A percentile compares a stretch with the other conserved stretches of the same genome.
Evolutionary conservation across 2,888 invertebrate genomes (phyloP).

Genomic region (Caenorhabditis sinica): DNA sequence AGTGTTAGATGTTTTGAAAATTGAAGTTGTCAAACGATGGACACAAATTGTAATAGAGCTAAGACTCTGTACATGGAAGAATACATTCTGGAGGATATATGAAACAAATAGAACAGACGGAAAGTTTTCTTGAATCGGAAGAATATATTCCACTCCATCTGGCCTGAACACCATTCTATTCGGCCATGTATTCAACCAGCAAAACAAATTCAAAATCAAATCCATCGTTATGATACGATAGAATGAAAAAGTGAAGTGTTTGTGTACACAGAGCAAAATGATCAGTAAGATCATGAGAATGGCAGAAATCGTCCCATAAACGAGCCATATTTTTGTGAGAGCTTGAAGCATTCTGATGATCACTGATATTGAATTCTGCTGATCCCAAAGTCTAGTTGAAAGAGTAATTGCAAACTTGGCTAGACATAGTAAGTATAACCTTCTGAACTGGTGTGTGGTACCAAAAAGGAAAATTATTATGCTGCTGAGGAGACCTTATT

Average conservation of each 20-base stretch:
- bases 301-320: conserved; percentile 10
- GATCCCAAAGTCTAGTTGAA: neutral
- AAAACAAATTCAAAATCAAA: conserved; percentile 6
- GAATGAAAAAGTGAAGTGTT: conserved; percentile 20
- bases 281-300: conserved; percentile 17
- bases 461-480: no score
- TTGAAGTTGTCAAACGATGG: conserved; percentile 20
- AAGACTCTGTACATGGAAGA: conserved; percentile 22
- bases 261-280: neutral
- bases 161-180: conserved; percentile 23
- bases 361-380: neutral
- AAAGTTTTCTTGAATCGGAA: conserved; percentile 13
- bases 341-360: neutral
- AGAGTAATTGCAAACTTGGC: no score
- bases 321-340: conserved; percentile 20
- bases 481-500: no score
- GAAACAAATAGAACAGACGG: neutral
- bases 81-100: conserved; percentile 5
- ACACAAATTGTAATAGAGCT: conserved; percentile 24
- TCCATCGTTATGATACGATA: conserved; percentile 29
- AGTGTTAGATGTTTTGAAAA: conserved; percentile 4
- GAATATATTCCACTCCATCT: conserved; percentile 18
- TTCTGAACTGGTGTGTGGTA: no score
- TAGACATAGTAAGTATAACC: neutral
- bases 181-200: conserved; percentile 33